phyloP scores from a whole-genome alignment of 2,113 vertebrate genomes.

The Brachyhypopomus occidentalis region DNA sequence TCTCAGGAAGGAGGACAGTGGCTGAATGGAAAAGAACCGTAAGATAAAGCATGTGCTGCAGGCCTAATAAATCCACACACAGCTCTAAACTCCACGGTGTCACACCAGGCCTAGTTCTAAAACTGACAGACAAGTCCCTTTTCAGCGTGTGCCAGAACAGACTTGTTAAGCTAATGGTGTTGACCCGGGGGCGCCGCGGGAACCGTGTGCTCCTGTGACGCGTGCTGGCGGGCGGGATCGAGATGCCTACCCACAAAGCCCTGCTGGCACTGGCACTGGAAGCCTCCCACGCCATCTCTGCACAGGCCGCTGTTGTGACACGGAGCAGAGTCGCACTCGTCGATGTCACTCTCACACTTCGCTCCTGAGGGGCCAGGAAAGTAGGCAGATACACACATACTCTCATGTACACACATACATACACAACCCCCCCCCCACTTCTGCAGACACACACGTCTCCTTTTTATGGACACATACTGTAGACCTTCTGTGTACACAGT shows the following conservation, averaged over 20 bases:
- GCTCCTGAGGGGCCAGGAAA: constrained; percentile 77
- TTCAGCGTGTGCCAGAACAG: constrained; percentile 17
- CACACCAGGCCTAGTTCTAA: background rate
- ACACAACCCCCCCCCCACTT: background rate
- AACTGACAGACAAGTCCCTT: constrained; percentile 7
- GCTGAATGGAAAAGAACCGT: constrained; percentile 43
- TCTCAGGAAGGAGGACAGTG: constrained; percentile 32
- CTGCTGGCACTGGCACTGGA: constrained; percentile 85
- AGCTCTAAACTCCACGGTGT: constrained; percentile 29
- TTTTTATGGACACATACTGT: background rate
- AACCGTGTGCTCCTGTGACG: constrained; percentile 32
- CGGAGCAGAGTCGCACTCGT: constrained; percentile 89
- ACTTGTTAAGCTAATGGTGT: constrained; percentile 34
- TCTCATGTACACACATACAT: background rate
- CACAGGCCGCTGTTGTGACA: constrained; percentile 88
- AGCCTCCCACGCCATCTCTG: constrained; percentile 82
- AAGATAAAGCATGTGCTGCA: constrained; percentile 39
- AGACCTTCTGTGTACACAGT: background rate
- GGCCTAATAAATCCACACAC: constrained; percentile 33
- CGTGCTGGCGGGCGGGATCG: constrained; percentile 3
- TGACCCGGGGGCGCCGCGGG: constrained; percentile 18
- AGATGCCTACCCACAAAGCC: constrained; percentile 84
- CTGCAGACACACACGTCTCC: background rate
- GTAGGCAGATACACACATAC: background rate
- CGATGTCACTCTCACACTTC: constrained; percentile 91